A percentile compares a stretch with the other conserved stretches of the same genome.
Conservation (phyloP, 30 jellyfish, hydroid and myxozoan genomes). For the Clytia hemisphaerica region DNA sequence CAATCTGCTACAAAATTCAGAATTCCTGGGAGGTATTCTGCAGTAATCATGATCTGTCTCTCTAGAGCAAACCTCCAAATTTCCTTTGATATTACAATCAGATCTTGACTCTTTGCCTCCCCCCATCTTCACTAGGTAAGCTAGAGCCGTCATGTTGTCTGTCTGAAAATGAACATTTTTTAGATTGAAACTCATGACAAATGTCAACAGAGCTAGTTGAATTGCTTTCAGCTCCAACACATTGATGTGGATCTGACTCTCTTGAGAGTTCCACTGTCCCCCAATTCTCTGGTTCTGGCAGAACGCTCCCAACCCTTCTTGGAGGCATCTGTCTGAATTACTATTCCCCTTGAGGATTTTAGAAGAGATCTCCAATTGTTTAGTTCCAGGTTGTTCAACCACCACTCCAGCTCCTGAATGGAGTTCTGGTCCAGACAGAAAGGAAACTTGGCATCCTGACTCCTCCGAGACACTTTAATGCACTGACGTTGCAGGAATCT, state of each 20-base stretch:
- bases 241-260: constrained; percentile 8
- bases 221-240: constrained; percentile 29
- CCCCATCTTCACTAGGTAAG: constrained; percentile 22
- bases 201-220: constrained; percentile 12
- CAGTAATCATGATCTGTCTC: constrained; percentile 36
- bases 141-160: constrained; percentile 24
- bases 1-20: constrained; percentile 21
- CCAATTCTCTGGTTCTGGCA: constrained; percentile 8
- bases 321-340: constrained; percentile 35
- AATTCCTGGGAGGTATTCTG: constrained; percentile 27
- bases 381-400: constrained; percentile 15
- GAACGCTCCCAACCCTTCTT: constrained; percentile 45
- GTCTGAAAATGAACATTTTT: constrained; percentile 23
- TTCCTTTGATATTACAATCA: constrained; percentile 23
- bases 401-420: constrained; percentile 17
- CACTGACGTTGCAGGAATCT: constrained; percentile 21
- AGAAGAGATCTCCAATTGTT: constrained; percentile 25
- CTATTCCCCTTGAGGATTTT: neutral
- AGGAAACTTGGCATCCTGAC: neutral
- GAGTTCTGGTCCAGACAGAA: constrained; percentile 10
- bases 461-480: neutral
- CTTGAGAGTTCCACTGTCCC: constrained; percentile 23
- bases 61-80: constrained; percentile 21
- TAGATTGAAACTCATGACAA: neutral
- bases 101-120: constrained; percentile 16